Evolutionary conservation across 2,888 invertebrate genomes (phyloP).

Genomic region (Drosophila kambysellisi): DNA sequence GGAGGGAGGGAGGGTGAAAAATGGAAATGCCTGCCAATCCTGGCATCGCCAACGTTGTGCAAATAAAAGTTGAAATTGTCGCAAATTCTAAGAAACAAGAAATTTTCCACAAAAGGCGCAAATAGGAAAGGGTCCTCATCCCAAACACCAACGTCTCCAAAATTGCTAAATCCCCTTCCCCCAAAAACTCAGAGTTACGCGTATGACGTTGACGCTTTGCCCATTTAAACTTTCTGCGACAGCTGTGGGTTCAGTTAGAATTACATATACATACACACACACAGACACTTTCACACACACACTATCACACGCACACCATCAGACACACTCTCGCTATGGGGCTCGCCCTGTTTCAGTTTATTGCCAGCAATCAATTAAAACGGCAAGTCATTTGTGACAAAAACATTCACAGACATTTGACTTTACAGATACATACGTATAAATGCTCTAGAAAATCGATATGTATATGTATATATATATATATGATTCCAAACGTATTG

Average conservation of each 20-base stretch:
- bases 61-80: slow-evolving; percentile 80
- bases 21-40: slow-evolving; percentile 30
- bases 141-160: slow-evolving; percentile 26
- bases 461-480: slow-evolving; percentile 6
- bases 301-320: slow-evolving; percentile 5
- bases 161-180: not conserved
- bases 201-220: slow-evolving; percentile 73
- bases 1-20: slow-evolving; percentile 10
- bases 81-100: slow-evolving; percentile 71
- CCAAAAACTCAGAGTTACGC: slow-evolving; percentile 31
- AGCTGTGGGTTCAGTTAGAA: slow-evolving; percentile 51
- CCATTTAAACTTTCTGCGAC: slow-evolving; percentile 75
- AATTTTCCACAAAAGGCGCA: slow-evolving; percentile 56
- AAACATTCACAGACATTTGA: slow-evolving; percentile 79
- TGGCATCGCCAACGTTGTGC: slow-evolving; percentile 23
- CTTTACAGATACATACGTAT: slow-evolving; percentile 40
- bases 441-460: slow-evolving; percentile 24
- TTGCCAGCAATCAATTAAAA: slow-evolving; percentile 80
- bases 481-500: slow-evolving; percentile 30
- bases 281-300: slow-evolving; percentile 5
- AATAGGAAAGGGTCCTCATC: slow-evolving; percentile 41
- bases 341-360: slow-evolving; percentile 71
- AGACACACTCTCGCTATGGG: slow-evolving; percentile 40
- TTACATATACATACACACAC: slow-evolving; percentile 15
- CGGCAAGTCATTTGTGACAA: slow-evolving; percentile 81